phyloP scores from a whole-genome alignment of 2,797 vertebrate species.

The Myiothlypis chrysogaster region DNA sequence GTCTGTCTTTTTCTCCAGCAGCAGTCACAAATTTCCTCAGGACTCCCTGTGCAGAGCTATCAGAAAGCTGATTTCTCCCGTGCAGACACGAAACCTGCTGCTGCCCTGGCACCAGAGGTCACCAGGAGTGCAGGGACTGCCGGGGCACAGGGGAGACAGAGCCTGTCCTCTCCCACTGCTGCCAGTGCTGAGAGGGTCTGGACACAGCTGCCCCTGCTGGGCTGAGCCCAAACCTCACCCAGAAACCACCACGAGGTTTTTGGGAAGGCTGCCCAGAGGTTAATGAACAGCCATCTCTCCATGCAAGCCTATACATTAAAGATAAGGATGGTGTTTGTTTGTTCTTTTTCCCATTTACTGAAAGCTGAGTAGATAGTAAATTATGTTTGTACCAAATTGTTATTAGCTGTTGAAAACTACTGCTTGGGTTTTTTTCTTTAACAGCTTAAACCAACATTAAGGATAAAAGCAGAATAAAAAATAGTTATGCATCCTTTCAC shows the following conservation, averaged over 20 bases:
- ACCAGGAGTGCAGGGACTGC: no score
- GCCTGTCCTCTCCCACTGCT: no score
- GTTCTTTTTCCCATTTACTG: background rate
- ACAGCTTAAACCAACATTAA: background rate
- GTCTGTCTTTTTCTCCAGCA: background rate
- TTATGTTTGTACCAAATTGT: background rate
- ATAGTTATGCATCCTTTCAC: background rate
- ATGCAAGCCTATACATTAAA: background rate
- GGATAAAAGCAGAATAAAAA: background rate
- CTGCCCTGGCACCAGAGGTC: no score
- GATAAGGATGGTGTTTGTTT: background rate
- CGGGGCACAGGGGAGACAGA: no score
- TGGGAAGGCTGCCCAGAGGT: background rate
- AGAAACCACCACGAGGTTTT: fast-evolving
- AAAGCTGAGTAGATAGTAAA: background rate
- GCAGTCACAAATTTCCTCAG: background rate
- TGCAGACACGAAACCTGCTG: no score
- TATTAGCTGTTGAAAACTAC: background rate
- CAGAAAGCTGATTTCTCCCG: no score
- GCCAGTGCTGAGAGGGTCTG: fast-evolving
- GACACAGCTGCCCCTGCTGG: background rate
- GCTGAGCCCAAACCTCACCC: background rate
- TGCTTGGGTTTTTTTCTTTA: background rate
- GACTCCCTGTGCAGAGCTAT: no score
- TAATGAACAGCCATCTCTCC: background rate